A percentile compares a stretch with the other conserved stretches of the same genome.
Conservation (phyloP, 2,113 vertebrate genomes). For the Donacobius atricapilla region DNA sequence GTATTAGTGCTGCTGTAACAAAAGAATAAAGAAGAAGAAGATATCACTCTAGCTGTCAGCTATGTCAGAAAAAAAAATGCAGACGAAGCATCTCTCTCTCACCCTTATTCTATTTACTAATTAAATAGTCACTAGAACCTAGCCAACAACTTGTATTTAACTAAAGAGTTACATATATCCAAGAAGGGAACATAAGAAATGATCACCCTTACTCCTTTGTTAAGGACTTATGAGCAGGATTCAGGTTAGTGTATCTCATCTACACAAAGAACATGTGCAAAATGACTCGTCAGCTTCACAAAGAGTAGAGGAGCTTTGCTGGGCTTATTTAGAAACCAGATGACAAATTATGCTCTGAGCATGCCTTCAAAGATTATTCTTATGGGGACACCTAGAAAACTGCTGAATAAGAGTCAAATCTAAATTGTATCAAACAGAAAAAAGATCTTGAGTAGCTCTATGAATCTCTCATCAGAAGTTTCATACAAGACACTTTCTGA, state of each 20-base stretch:
- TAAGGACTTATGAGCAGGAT: neutral
- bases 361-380: neutral
- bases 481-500: neutral
- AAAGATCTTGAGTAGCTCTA: neutral
- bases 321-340: neutral
- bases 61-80: slow-evolving; percentile 37
- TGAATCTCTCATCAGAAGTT: neutral
- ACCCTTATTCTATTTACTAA: neutral
- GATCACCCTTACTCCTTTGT: neutral
- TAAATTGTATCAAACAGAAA: neutral
- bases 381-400: neutral
- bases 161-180: neutral
- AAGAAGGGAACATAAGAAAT: neutral
- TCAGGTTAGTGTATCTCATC: neutral
- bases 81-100: neutral
- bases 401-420: neutral
- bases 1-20: slow-evolving; percentile 28
- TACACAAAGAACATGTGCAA: neutral
- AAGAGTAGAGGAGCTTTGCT: neutral
- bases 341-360: neutral
- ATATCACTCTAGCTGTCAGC: slow-evolving; percentile 30
- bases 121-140: neutral
- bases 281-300: neutral
- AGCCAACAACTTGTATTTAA: neutral
- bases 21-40: slow-evolving; percentile 31